Base-by-base conservation (phyloP, 2,888 invertebrate genomes). In the Anagyrus pseudococci region DNA sequence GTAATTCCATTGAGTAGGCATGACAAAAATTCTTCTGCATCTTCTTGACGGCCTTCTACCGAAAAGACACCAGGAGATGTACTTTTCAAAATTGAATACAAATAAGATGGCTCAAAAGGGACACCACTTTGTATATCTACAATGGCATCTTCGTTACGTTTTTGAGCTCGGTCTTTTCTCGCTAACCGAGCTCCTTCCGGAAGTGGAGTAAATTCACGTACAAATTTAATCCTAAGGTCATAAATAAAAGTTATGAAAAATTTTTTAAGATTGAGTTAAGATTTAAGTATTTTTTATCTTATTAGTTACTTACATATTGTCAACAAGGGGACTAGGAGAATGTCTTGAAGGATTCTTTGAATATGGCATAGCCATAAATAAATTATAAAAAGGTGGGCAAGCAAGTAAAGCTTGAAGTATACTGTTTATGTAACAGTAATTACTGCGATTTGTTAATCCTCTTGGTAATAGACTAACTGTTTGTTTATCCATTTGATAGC, bases 401-500 rank as follows among this genome's bases (percentile, higher is more conserved):
- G 95, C 96, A 29, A 97, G 85, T 70, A 98, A 82, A 0, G 97
- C 96, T 82, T 98, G 96, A 40, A 98, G 83, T 68, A 95, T 96
- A 20, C 97, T 93, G 82, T 98, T 98, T 67, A 97, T 94, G 77
- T 97, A 98, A 83, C 98, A 98, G 82, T 95, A 97, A 83, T 97
- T 98, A 68, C 94, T 94, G 68, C 92, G 89, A 82, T 98, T 98
- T 57, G 92, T 92, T 52, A 98, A 86, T 1, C 98, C 98, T 54
- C 97, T 88, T 0, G 97, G 96, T 74, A 92, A 86, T 46, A 97
- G 83, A 66, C 92, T 89, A 25, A 93, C 88, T 0, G 91, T 87
- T 64, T 88, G 86, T 77, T 92, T 91, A 77, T 94, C 93, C 72
- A 93, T 84, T 74, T 87, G 86, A 77, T 93, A 90, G 72, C 87